Base-by-base conservation (phyloP, 1,140 invertebrate species). In the Tyrophagus putrescentiae region DNA sequence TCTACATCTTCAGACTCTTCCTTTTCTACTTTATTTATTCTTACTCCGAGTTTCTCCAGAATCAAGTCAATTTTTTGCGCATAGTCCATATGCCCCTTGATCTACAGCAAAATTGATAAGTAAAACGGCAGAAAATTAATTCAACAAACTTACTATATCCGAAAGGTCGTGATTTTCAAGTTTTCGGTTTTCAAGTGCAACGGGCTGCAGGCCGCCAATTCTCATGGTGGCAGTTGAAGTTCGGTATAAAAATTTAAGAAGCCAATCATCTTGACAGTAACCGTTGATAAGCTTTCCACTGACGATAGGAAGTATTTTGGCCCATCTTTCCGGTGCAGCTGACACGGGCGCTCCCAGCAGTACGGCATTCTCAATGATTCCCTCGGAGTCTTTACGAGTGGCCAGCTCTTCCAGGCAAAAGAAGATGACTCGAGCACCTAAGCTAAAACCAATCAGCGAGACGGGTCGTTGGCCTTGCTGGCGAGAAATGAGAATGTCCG, bases 401-500 rank as follows among this genome's bases (percentile, higher is more conserved):
- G 73, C 69, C 72, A 80, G 72, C 69, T 79, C 78, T 72, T 76
- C 66, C 23, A 69, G 64, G 70, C 82, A 84, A 64, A 81, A 82
- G 70, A 79, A 85, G 48, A 85, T 81, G 25, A 84, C 82, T 60
- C 83, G 69, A 4, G 82, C 82, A 27, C 83, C 83, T 1, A 85
- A 70, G 68, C 80, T 82, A 65, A 80, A 84, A 2, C 83, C 83
- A 64, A 84, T 78, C 53, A 85, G 70, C 1, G 82, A 83, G 13
- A 84, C 80, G 11, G 83, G 83, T 31, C 83, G 69, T 65, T 80
- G 76, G 13, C 83, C 74, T 68, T 84, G 82, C 65, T 80, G 73
- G 61, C 80, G 69, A 11, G 76, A 70, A 2, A 83, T 66, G 4
- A 84, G 68, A 28, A 83, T 78, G 60, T 83, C 79, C 4, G 83